Base-by-base conservation (phyloP, 2,113 vertebrate genomes). In the Eurystomus gularis region DNA sequence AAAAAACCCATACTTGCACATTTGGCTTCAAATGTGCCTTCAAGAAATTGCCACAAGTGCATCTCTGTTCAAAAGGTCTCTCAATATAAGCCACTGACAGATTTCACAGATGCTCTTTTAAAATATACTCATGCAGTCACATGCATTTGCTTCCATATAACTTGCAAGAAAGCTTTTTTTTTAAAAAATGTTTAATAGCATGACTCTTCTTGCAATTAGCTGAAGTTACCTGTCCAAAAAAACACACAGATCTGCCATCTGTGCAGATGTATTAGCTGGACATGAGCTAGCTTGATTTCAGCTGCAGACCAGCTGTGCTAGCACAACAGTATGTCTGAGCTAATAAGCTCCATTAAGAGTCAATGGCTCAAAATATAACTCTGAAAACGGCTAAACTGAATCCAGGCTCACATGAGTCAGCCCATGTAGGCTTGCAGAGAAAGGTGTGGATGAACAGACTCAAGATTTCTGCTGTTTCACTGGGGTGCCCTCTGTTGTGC, bases 101-200 rank as follows among this genome's bases (percentile, higher is more conserved):
- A 75, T 55, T 85, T 17, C 77, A 93, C 75, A 90, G 25, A 64
- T 57, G 31, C 31, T 72, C 39, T 48, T 91, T 78, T 65, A 49
- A 89, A 77, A 28, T 33, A n/a, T 2, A 26, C 25, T 40, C 11
- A 18, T 37, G n/a, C 18, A 61, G 46, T 77, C 39, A n/a, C 19
- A 75, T 29, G 25, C 49, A 54, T 10, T 49, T 51, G 24, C 60
- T 42, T n/a, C 19, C 33, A 81, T 44, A 54, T 86, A 94, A 90
- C 51, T 96, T 75, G 35, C 20, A 94, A 80, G 58, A 93, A 96
- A 95, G n/a, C 6, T 61, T 70, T 48, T n/a, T 55, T 57, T 33
- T 13, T 17, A 13, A 79, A 72, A 21, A 31, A 73, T 11, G 21
- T 29, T 70, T 29, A 61, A 58, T 39, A 88, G 86, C 17, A 75